Conservation (phyloP, 1,140 invertebrate genomes). For the Eueides isabella region DNA sequence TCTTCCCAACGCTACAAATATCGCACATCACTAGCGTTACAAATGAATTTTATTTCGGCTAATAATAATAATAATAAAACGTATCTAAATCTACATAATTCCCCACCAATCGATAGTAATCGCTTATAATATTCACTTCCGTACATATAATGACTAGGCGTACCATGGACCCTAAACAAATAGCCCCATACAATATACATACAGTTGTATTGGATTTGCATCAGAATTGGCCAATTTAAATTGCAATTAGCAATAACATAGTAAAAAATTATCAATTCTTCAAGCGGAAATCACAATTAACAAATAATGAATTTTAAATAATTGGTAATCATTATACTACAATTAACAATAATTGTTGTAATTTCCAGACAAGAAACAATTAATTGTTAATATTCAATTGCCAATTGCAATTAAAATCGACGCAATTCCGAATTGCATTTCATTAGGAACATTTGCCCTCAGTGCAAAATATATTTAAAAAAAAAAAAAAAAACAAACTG, state of each 20-base stretch:
- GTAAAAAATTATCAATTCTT: too few species aligned
- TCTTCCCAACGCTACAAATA: neutral
- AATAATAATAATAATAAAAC: neutral
- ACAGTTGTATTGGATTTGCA: conserved; percentile 24
- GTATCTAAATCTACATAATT: conserved; percentile 6
- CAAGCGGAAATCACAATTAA: too few species aligned
- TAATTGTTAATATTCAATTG: too few species aligned
- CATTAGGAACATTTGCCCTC: conserved; percentile 73
- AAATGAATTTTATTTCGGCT: conserved; percentile 4
- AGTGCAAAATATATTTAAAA: conserved; percentile 64
- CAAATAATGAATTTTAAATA: too few species aligned
- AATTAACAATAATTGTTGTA: too few species aligned
- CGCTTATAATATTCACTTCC: conserved; percentile 24
- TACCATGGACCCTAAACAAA: conserved; percentile 71
- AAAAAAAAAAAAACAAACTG: too few species aligned
- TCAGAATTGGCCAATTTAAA: too few species aligned
- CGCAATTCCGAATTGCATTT: conserved; percentile 37
- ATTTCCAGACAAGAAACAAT: too few species aligned
- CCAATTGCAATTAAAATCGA: too few species aligned
- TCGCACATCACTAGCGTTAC: neutral
- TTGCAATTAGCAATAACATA: too few species aligned
- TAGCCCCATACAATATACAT: conserved; percentile 21
- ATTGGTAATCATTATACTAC: too few species aligned
- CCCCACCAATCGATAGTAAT: conserved; percentile 6
- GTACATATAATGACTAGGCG: conserved; percentile 78